Evolutionary conservation across 2,113 vertebrate genomes (phyloP), one percentile per base, ranked within the genome.

Genomic region (Phylloscopus trochilus): DNA sequence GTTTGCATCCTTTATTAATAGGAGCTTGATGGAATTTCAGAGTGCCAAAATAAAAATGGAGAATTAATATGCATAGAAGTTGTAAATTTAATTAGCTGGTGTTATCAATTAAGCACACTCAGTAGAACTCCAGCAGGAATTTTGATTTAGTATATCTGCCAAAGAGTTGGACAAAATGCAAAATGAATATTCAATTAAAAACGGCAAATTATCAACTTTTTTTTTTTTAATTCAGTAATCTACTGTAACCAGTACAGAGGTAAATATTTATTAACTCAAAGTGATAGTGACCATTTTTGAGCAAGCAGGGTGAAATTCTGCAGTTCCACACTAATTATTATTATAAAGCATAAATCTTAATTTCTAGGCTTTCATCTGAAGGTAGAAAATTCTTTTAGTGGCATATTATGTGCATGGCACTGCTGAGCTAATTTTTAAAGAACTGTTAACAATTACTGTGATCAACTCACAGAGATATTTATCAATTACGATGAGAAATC

Each of bases 91-190:
- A 90, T 96, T 95, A 95, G 73, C 76, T 0, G 0, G 43, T 88
- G 67, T 88, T 83, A 91, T 90, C 92, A 86, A 88, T 90, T 88
- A 96, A 78, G 77, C 77, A 73, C 67, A 90, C 70, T 82, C 85
- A 56, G 62, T 75, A 69, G 67, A 95, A 78, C 60, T 67, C 49
- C 53, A 80, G 53, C 49, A 66, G 64, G 47, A 83, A 64, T 92
- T 94, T 93, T 3, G 28, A 84, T 88, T 83, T 73, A 74, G 55
- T 47, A 0, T 80, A 52, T 91, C 79, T 92, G 31, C 44, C 7
- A 11, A 76, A 72, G 80, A 43, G 21, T 56, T 68, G 41, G 66
- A 66, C 83, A 87, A 90, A 95, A 78, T 72, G 37, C 41, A 82
- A 75, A 87, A 58, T 81, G 86, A 92, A 87, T 89, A 56, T 83